Evolutionary conservation across 2,113 vertebrate genomes (phyloP).

Genomic region (Callionymus lyra): DNA sequence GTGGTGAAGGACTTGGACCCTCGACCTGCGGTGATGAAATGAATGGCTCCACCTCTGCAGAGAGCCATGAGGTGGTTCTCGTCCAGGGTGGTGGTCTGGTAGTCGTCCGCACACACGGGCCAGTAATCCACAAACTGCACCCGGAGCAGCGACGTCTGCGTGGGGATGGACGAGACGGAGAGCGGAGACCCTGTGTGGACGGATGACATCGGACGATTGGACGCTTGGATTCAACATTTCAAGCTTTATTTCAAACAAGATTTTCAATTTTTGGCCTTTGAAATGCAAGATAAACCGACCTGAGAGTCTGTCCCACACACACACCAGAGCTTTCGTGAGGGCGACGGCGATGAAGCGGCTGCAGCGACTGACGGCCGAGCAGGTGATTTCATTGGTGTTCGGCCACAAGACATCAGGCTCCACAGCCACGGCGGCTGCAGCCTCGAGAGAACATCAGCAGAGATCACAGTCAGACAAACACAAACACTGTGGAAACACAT

Average conservation of each 20-base stretch:
- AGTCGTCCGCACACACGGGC: constrained; percentile 12
- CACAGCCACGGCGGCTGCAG: constrained; percentile 54
- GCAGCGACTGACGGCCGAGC: constrained; percentile 65
- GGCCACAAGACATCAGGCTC: constrained; percentile 76
- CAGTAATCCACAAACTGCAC: constrained; percentile 65
- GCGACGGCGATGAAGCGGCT: constrained; percentile 68
- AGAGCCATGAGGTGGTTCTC: constrained; percentile 61
- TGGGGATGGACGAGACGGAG: constrained; percentile 52
- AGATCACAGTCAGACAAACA: background rate
- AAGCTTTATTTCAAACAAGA: background rate
- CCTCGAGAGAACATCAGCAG: too few species aligned
- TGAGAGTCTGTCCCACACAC: constrained; percentile 71
- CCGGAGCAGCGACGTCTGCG: constrained; percentile 52
- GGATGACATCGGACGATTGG: constrained; percentile 2
- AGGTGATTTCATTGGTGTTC: constrained; percentile 69
- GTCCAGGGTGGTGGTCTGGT: constrained; percentile 5
- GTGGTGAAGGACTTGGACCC: constrained; percentile 22
- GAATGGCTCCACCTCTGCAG: constrained; percentile 65
- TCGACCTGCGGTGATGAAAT: constrained; percentile 51
- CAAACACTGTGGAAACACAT: too few species aligned
- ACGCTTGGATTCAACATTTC: too few species aligned
- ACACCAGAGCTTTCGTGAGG: constrained; percentile 66
- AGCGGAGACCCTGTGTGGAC: constrained; percentile 65
- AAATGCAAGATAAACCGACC: constrained; percentile 50
- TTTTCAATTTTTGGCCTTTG: background rate